A percentile compares a stretch with the other conserved stretches of the same genome.
Conservation (phyloP, 2,113 vertebrate genomes). For the Urocolius indicus region DNA sequence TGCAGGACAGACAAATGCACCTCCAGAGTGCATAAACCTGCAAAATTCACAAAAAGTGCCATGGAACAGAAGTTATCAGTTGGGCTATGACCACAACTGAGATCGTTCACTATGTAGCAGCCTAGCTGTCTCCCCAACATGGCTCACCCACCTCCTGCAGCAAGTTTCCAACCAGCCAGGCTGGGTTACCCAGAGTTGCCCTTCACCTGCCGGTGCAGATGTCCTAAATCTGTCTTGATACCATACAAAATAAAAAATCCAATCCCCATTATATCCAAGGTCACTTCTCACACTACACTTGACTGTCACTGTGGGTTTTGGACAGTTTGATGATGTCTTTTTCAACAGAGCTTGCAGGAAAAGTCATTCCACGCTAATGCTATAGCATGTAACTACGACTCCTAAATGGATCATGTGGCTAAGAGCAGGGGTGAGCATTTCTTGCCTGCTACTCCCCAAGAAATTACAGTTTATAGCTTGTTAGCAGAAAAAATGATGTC, state of each 20-base stretch:
- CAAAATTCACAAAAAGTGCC: not conserved
- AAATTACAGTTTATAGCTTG: conserved; percentile 52
- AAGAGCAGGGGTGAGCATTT: not conserved
- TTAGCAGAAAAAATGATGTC: conserved; percentile 37
- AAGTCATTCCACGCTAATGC: not conserved
- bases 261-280: rapidly evolving
- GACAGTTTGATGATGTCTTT: not conserved
- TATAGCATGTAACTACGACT: not conserved
- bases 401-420: not conserved
- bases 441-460: not conserved
- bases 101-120: not conserved
- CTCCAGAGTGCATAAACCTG: not conserved
- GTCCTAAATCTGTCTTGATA: not conserved
- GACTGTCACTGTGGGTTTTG: not conserved
- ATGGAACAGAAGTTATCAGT: rapidly evolving
- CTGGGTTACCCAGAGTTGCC: not conserved
- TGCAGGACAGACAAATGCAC: not conserved
- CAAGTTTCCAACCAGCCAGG: not conserved
- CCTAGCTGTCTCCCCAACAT: rapidly evolving
- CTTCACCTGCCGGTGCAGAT: not conserved
- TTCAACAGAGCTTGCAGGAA: not conserved
- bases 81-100: not conserved
- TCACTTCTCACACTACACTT: not conserved
- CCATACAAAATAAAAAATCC: not conserved
- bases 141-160: not conserved